phyloP scores from a whole-genome alignment of 2,797 vertebrate species.

The Artibeus jamaicensis region DNA sequence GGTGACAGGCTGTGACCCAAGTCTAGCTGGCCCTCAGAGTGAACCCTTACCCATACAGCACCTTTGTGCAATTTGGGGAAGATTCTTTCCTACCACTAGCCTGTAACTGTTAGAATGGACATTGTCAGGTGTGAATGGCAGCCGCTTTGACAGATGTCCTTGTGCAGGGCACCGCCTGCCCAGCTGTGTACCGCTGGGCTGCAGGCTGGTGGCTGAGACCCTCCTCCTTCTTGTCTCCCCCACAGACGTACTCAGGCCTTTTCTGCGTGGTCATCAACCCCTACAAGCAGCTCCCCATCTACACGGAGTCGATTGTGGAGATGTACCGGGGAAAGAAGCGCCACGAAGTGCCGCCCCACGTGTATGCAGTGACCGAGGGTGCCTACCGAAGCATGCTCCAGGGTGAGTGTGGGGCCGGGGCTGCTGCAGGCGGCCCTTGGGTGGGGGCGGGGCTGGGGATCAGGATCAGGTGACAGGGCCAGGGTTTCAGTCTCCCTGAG shows the following conservation, averaged over 20 bases:
- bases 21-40: not conserved
- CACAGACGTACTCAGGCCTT: slow-evolving; percentile 93
- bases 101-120: not conserved
- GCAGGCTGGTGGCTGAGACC: not conserved
- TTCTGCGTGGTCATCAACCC: slow-evolving; percentile 97
- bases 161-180: not conserved
- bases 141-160: not conserved
- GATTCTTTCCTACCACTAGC: not conserved
- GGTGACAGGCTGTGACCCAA: not conserved
- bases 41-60: not conserved
- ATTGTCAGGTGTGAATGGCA: accelerated
- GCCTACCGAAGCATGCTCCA: slow-evolving; percentile 97
- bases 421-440: not conserved
- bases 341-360: slow-evolving; percentile 94
- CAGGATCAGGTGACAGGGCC: no score
- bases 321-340: slow-evolving; percentile 96
- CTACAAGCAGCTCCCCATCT: slow-evolving; percentile 95
- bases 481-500: not conserved
- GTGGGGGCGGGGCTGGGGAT: not conserved
- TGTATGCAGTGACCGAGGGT: slow-evolving; percentile 94
- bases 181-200: accelerated
- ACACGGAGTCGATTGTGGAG: slow-evolving; percentile 94
- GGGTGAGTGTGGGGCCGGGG: slow-evolving; percentile 79
- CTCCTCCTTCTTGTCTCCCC: not conserved
- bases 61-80: not conserved